Base-by-base conservation (phyloP, 2,888 invertebrate species). In the Leucozona laternaria region DNA sequence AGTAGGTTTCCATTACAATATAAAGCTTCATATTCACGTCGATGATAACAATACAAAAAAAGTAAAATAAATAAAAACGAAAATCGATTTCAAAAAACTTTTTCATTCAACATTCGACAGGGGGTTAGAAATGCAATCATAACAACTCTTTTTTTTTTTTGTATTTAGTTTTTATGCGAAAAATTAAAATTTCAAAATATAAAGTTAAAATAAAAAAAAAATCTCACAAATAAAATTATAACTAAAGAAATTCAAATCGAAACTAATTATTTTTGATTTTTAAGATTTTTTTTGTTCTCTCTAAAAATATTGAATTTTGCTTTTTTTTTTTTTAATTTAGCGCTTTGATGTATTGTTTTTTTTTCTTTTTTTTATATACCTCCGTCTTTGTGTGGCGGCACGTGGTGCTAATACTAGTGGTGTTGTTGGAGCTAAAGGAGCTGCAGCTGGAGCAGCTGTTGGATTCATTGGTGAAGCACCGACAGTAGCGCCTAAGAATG, bases 341-440 rank as follows among this genome's bases (percentile, higher is more conserved):
- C 75, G 75, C 60, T 37, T 79, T 79, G 28, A 37, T 72, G 58
- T 73, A 79, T 55, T 3, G 31, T 40, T 15, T 40, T 40, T n/a
- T 43, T n/a, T 45, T 45, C n/a, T 40, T 62, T 71, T 88, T 82
- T 64, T 84, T 76, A 91, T 91, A 93, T 95, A 95, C 96, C 95
- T 95, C 94, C 95, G 94, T 93, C 96, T 95, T 94, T 95, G 95
- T 91, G 95, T 94, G 93, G 95, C 93, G 93, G 95, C 93, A 93
- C 95, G 95, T 92, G 95, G 95, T 91, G 96, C 94, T 93, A 96
- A 94, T 93, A 96, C 95, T 92, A 96, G 89, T 88, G 92, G 89
- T 85, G 91, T 89, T 84, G 86, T 75, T 73, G 86, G 82, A 77
- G 86, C 95, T 92, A 96, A 89, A 77, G 92, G 89, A 77, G 91